A percentile compares a stretch with the other conserved stretches of the same genome.
Conservation (phyloP, 2,797 vertebrate species). For the Phoeniculus purpureus region DNA sequence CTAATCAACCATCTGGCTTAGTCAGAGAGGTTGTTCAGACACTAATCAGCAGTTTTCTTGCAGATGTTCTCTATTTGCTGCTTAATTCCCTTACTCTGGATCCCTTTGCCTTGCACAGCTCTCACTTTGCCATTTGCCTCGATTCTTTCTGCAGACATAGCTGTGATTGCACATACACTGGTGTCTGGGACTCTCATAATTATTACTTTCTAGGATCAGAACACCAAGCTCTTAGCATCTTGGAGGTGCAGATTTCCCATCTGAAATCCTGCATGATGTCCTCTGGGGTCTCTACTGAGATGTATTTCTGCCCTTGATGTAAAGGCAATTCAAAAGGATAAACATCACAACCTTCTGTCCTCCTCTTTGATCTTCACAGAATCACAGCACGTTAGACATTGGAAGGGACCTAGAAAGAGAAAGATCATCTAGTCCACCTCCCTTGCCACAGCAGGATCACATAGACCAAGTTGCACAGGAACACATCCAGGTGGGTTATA, state of each 20-base stretch:
- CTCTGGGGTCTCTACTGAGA: not conserved
- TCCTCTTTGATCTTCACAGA: not conserved
- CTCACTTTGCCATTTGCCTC: not conserved
- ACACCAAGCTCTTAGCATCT: not conserved
- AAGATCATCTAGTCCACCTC: not conserved
- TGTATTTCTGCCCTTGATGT: not conserved
- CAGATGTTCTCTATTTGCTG: constrained; percentile 51
- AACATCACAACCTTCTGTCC: not conserved
- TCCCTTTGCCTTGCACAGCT: not conserved
- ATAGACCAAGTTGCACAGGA: too few relatives aligned
- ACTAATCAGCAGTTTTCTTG: constrained; percentile 54
- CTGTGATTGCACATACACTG: not conserved
- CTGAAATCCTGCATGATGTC: not conserved
- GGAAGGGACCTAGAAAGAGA: too few relatives aligned
- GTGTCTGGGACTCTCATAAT: not conserved
- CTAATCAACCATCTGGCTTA: constrained; percentile 29
- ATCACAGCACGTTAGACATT: too few relatives aligned
- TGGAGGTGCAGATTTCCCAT: not conserved
- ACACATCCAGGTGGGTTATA: too few relatives aligned
- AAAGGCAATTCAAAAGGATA: not conserved
- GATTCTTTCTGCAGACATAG: not conserved
- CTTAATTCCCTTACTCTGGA: not conserved
- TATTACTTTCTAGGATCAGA: not conserved
- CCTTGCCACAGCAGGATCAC: too few relatives aligned
- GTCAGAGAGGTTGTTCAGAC: not conserved